Conservation (phyloP, 2,888 invertebrate species). For the Eristalis pertinax region DNA sequence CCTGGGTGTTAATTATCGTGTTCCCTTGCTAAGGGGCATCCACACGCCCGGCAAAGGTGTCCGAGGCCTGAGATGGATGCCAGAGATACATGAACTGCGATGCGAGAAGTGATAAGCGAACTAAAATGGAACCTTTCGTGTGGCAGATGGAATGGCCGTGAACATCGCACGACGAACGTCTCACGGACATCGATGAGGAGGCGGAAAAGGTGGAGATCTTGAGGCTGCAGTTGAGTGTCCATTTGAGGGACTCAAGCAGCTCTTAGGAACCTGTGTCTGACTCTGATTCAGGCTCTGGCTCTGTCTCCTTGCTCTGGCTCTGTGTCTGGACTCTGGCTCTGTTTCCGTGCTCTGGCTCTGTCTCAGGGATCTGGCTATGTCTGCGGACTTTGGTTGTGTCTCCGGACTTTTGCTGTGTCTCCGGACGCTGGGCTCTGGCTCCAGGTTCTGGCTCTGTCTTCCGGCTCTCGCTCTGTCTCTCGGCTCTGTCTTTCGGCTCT, state of each 20-base stretch:
- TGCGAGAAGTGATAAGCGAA: not conserved
- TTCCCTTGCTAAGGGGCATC: not conserved
- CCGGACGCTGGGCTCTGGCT: not conserved
- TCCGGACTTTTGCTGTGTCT: not conserved
- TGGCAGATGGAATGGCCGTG: not conserved
- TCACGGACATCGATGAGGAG: not conserved
- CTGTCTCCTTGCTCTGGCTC: not conserved
- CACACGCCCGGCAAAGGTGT: not conserved
- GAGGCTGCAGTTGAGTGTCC: too few relatives aligned
- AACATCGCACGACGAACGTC: not conserved
- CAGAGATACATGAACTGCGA: not conserved
- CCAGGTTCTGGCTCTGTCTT: not conserved
- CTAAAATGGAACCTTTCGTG: not conserved
- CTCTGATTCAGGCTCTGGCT: not conserved
- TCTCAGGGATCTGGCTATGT: not conserved
- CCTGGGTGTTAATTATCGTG: constrained; percentile 39
- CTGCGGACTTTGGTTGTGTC: not conserved
- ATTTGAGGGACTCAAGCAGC: too few relatives aligned
- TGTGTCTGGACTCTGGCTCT: not conserved
- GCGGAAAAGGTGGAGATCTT: not conserved
- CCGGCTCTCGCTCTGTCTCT: too few relatives aligned
- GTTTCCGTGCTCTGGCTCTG: not conserved
- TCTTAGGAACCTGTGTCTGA: not conserved
- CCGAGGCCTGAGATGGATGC: not conserved
- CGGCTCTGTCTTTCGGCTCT: too few relatives aligned